These are phyloP conservation scores for Gyps fulvus DNA, from an alignment of 2,113 vertebrate genomes.

Conservation along the genomic window DNA sequence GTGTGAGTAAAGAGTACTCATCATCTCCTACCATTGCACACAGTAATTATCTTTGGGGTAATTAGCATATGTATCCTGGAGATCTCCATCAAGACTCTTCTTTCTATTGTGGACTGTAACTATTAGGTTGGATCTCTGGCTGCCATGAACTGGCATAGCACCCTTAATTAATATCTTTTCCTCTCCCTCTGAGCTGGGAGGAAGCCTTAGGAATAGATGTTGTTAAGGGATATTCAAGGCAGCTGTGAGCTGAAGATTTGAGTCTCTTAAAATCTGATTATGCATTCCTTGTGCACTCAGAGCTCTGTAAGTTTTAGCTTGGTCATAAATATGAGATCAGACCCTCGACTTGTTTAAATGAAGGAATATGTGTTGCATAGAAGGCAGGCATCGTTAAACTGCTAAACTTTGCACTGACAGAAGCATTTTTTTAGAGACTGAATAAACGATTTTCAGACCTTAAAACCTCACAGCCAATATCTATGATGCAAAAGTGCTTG, in stretches of 20 bases:
- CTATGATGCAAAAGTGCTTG: background rate
- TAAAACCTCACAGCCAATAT: background rate
- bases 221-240: slow-evolving; percentile 27
- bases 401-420: background rate
- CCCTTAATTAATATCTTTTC: slow-evolving; percentile 38
- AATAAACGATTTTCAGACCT: background rate
- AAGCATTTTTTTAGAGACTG: background rate
- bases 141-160: background rate
- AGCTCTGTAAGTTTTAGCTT: slow-evolving; percentile 3
- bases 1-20: background rate
- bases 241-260: background rate
- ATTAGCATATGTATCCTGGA: slow-evolving; percentile 11
- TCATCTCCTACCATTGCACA: background rate
- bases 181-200: background rate
- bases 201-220: slow-evolving; percentile 15
- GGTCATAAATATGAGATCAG: background rate
- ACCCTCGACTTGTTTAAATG: background rate
- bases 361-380: background rate
- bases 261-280: slow-evolving; percentile 5
- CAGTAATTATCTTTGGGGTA: slow-evolving; percentile 20
- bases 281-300: background rate
- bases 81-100: slow-evolving; percentile 1
- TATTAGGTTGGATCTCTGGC: background rate
- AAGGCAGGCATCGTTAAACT: background rate
- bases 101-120: slow-evolving; percentile 22